Percentiles rank a stretch among this genome's conserved stretches.
These are phyloP conservation scores for Astreopora myriophthalma DNA, from an alignment of 64 coral and sea anemone genomes.

Conservation along the genomic window DNA sequence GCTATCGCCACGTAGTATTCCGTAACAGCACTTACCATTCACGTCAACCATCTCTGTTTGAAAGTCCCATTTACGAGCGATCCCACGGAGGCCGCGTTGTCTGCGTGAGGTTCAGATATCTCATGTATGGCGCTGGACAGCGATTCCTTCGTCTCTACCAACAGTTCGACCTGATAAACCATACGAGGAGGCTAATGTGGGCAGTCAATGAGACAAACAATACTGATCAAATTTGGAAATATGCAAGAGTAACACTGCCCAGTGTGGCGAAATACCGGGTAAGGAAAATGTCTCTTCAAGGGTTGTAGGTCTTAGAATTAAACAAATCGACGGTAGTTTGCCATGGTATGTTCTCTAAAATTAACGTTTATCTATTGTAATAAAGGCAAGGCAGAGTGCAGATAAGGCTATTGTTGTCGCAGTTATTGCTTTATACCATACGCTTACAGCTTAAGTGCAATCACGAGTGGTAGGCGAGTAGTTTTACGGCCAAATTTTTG, in stretches of 20 bases:
- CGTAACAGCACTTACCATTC: background rate
- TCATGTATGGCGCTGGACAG: constrained; percentile 29
- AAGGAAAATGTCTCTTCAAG: no score
- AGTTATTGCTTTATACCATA: no score
- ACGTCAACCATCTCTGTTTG: background rate
- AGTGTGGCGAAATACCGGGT: constrained; percentile 35
- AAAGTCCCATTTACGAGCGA: constrained; percentile 31
- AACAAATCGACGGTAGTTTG: no score
- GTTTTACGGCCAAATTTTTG: no score
- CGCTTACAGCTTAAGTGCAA: no score
- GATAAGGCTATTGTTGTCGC: no score
- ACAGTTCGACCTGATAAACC: background rate
- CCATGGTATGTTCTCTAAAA: no score
- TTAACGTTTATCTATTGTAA: no score
- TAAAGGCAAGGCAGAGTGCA: no score
- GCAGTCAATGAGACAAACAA: constrained; percentile 31
- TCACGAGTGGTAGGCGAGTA: no score
- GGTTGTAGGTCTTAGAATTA: no score
- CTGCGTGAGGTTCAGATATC: constrained; percentile 44
- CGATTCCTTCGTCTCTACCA: constrained; percentile 38
- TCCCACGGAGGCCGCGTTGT: background rate
- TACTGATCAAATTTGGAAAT: constrained; percentile 20
- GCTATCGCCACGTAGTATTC: background rate
- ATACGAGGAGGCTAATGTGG: constrained; percentile 34
- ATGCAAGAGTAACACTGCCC: background rate